A percentile compares a stretch with the other conserved stretches of the same genome.
These are phyloP conservation scores for Peromyscus maniculatus DNA, from an alignment of 2,113 vertebrate genomes.

Conservation along the genomic window DNA sequence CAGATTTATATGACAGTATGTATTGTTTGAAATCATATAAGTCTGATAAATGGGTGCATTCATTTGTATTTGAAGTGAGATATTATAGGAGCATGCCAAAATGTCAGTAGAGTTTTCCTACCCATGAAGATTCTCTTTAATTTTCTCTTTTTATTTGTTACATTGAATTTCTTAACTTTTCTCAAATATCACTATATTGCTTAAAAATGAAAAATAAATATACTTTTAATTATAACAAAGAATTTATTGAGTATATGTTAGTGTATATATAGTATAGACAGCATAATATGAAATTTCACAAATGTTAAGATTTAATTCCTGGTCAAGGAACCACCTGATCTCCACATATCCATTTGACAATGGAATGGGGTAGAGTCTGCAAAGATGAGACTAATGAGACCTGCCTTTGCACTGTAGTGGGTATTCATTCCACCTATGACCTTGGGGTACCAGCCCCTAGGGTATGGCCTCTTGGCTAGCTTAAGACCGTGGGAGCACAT, in stretches of 20 bases:
- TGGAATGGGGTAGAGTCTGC: not conserved
- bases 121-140: slow-evolving; percentile 1
- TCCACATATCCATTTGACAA: not conserved
- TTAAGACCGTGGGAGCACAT: too few relatives aligned
- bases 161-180: not conserved
- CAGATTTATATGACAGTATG: not conserved
- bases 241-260: not conserved
- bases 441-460: too few relatives aligned
- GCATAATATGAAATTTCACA: not conserved
- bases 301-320: not conserved
- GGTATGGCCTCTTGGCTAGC: too few relatives aligned
- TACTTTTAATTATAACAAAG: not conserved
- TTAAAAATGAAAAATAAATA: not conserved
- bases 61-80: not conserved
- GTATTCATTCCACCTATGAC: too few relatives aligned
- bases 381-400: not conserved
- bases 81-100: not conserved
- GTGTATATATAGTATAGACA: not conserved
- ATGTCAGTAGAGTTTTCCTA: not conserved
- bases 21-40: not conserved
- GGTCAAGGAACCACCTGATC: not conserved
- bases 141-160: not conserved
- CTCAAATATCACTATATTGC: not conserved
- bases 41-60: not conserved
- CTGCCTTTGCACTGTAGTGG: not conserved